Conservation (phyloP, 2,113 vertebrate genomes). For the Fulica atra region DNA sequence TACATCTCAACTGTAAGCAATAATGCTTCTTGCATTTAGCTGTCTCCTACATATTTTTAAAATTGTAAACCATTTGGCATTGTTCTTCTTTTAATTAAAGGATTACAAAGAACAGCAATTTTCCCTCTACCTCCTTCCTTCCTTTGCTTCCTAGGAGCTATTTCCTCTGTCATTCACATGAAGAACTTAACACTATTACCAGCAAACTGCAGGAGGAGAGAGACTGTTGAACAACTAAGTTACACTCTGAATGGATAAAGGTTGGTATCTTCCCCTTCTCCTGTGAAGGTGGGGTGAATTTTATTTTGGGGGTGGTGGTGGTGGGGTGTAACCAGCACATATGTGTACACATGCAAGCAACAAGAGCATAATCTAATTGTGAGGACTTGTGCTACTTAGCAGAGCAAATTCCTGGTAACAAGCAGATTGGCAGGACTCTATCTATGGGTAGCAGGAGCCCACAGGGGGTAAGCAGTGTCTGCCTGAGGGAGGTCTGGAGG, state of each 20-base stretch:
- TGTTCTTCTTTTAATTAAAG: background rate
- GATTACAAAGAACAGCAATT: background rate
- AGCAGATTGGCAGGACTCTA: background rate
- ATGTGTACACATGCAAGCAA: rapidly evolving
- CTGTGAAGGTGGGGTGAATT: background rate
- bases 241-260: background rate
- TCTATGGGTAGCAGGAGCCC: background rate
- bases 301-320: no score
- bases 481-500: background rate
- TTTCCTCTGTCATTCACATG: background rate
- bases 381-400: background rate
- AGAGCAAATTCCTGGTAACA: background rate
- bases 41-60: background rate
- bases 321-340: background rate
- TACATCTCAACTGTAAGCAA: background rate
- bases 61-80: background rate
- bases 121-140: background rate
- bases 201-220: background rate
- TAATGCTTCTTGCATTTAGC: background rate
- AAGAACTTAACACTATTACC: background rate
- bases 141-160: background rate
- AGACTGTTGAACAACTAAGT: background rate
- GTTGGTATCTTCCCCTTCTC: background rate
- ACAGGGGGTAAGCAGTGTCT: rapidly evolving
- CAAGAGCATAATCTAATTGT: background rate